Evolutionary conservation across 1,140 invertebrate species (phyloP).

Genomic region (Meloidogyne floridensis): DNA sequence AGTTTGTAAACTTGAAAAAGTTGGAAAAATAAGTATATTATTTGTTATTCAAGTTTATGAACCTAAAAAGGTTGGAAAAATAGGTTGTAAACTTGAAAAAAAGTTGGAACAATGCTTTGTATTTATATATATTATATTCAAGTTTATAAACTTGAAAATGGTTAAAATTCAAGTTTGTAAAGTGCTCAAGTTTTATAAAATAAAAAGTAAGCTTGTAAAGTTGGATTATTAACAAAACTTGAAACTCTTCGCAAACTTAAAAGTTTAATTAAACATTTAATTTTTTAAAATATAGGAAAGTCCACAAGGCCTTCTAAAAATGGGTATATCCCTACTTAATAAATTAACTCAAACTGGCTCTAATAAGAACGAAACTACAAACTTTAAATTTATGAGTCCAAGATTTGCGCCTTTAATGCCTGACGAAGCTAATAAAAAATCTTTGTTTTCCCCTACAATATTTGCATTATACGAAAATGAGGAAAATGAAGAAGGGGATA

Average conservation of each 20-base stretch:
- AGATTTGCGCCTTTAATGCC: conserved; percentile 64
- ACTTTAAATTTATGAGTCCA: conserved; percentile 49
- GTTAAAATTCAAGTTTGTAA: neutral
- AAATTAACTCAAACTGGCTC: conserved; percentile 28
- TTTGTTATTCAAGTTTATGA: too few species aligned
- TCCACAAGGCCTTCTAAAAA: conserved; percentile 36
- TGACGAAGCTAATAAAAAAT: conserved; percentile 39
- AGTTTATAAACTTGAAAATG: neutral
- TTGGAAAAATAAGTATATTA: too few species aligned
- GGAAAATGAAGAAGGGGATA: neutral
- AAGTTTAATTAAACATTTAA: too few species aligned
- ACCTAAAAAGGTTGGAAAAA: too few species aligned
- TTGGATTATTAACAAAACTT: too few species aligned
- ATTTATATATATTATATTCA: too few species aligned
- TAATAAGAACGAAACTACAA: conserved; percentile 32
- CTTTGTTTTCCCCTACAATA: conserved; percentile 58
- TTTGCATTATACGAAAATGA: conserved; percentile 58
- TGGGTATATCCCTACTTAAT: conserved; percentile 36
- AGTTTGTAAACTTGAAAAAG: too few species aligned
- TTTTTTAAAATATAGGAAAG: conserved; percentile 18
- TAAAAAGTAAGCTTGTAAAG: too few species aligned
- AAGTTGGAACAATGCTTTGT: too few species aligned
- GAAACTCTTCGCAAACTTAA: too few species aligned
- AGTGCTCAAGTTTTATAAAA: too few species aligned
- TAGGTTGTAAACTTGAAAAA: too few species aligned